phyloP scores from a whole-genome alignment of 2,888 invertebrate species.

The Limnephilus rhombicus region DNA sequence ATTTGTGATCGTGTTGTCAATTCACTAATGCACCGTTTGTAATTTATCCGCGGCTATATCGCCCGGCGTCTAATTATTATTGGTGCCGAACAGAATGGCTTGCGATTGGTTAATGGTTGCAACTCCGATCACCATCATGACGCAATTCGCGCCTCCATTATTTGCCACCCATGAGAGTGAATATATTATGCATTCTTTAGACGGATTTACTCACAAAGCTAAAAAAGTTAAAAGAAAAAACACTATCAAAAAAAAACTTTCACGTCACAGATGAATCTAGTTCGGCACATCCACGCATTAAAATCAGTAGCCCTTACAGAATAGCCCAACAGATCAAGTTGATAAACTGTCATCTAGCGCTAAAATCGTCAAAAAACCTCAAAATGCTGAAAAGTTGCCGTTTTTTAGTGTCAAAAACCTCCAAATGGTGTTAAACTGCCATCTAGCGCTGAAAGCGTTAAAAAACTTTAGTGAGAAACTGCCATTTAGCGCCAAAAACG shows the following conservation, averaged over 20 bases:
- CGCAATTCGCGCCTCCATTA: conserved; percentile 20
- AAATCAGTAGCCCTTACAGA: neutral
- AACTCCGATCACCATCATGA: conserved; percentile 7
- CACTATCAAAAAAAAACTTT: neutral
- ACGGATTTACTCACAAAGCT: neutral
- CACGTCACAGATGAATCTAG: neutral
- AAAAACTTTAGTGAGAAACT: too few species aligned
- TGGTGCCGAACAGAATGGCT: neutral
- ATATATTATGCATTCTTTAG: conserved; percentile 8
- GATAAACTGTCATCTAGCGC: too few species aligned
- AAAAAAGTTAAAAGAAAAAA: neutral
- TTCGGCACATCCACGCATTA: neutral
- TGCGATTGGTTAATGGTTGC: neutral
- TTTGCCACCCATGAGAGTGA: conserved; percentile 10
- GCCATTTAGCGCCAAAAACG: too few species aligned
- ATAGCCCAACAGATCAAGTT: neutral
- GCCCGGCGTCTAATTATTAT: conserved; percentile 14
- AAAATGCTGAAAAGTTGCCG: too few species aligned
- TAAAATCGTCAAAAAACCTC: too few species aligned
- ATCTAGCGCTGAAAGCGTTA: too few species aligned
- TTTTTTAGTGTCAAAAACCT: too few species aligned
- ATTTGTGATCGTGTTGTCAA: neutral
- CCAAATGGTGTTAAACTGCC: too few species aligned
- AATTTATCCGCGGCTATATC: conserved; percentile 21
- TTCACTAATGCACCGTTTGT: conserved; percentile 3